phyloP scores from a whole-genome alignment of 1,140 invertebrate genomes.

The Drosophila malerkotliana region DNA sequence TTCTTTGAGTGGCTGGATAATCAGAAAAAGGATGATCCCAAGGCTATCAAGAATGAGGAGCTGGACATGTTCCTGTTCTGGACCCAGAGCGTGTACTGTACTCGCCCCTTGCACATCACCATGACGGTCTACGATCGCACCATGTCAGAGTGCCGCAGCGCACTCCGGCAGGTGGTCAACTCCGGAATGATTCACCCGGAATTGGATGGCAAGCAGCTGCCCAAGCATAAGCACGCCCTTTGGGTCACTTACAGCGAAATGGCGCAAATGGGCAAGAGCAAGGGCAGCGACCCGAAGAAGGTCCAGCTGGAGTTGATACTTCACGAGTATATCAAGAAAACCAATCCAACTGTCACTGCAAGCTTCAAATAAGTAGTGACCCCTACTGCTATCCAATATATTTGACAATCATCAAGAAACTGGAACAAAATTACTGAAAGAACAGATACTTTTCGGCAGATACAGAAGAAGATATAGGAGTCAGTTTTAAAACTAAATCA shows the following conservation, averaged over 20 bases:
- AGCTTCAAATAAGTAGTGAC: too few species aligned
- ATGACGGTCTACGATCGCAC: not conserved
- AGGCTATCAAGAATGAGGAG: not conserved
- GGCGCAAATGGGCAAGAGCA: not conserved
- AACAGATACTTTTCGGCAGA: too few species aligned
- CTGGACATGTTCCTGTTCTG: not conserved
- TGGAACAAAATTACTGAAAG: too few species aligned
- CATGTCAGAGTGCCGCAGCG: conserved; percentile 2
- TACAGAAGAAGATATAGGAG: too few species aligned
- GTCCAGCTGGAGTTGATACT: not conserved
- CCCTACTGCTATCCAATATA: too few species aligned
- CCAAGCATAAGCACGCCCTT: not conserved
- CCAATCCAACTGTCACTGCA: too few species aligned
- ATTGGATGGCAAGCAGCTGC: not conserved
- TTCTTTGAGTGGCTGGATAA: not conserved
- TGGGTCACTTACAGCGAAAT: not conserved
- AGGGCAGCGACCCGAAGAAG: not conserved
- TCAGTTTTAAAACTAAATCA: too few species aligned
- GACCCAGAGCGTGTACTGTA: not conserved
- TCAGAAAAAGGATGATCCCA: not conserved
- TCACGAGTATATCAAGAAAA: not conserved
- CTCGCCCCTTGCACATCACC: not conserved
- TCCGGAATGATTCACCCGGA: not conserved
- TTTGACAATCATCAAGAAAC: too few species aligned
- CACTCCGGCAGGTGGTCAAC: not conserved